A percentile compares a stretch with the other conserved stretches of the same genome.
Conservation (phyloP, 2,888 invertebrate genomes). For the Heteropelma amictum region DNA sequence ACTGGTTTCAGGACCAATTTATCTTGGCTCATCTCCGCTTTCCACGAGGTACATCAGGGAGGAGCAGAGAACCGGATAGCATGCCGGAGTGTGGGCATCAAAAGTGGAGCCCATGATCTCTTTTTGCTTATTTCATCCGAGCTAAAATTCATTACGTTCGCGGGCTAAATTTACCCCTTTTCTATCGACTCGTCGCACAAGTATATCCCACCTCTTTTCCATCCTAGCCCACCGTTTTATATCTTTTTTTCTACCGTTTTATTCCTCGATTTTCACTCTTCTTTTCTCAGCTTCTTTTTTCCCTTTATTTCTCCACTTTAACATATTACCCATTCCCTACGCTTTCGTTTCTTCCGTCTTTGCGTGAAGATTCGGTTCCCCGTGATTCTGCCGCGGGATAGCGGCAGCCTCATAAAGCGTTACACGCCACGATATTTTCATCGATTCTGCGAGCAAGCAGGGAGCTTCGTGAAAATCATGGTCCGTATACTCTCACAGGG, state of each 20-base stretch:
- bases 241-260: too few species aligned
- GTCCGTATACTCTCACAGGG: constrained; percentile 22
- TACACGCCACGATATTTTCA: constrained; percentile 39
- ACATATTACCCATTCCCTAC: constrained; percentile 55
- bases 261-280: neutral
- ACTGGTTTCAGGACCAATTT: constrained; percentile 66
- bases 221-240: too few species aligned
- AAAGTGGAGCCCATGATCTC: constrained; percentile 17
- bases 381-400: constrained; percentile 33
- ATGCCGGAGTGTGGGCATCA: neutral
- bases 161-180: constrained; percentile 17
- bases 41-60: too few species aligned
- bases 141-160: constrained; percentile 42
- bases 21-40: constrained; percentile 51
- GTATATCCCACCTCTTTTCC: too few species aligned
- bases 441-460: constrained; percentile 40
- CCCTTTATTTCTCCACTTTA: constrained; percentile 28
- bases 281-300: neutral
- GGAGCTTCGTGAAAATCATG: constrained; percentile 39
- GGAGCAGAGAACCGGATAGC: constrained; percentile 27
- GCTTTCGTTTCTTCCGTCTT: constrained; percentile 46
- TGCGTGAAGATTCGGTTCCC: constrained; percentile 52
- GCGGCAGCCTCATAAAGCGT: constrained; percentile 26
- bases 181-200: neutral
- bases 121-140: constrained; percentile 54